A percentile compares a stretch with the other conserved stretches of the same genome.
Evolutionary conservation across 2,888 invertebrate species (phyloP).

Genomic region (Itoplectis maculator): DNA sequence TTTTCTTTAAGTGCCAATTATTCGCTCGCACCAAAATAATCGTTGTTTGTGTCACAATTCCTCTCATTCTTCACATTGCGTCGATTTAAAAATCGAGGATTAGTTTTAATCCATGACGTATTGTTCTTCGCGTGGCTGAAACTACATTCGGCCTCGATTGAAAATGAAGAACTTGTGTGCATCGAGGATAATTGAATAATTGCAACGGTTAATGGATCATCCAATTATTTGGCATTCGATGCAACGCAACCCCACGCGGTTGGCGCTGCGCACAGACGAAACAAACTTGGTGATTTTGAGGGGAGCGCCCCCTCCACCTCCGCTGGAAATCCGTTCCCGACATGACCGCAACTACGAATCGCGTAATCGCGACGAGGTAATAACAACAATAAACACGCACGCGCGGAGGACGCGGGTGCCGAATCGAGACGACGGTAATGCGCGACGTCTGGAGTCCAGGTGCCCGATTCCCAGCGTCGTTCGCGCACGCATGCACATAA

Average conservation of each 20-base stretch:
- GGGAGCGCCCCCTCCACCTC: neutral
- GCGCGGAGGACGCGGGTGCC: neutral
- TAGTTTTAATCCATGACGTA: too few relatives aligned
- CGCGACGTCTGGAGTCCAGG: slow-evolving; percentile 63
- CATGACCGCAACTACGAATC: neutral
- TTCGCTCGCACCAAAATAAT: too few relatives aligned
- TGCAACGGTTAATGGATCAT: neutral
- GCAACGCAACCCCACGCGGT: neutral
- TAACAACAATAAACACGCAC: neutral
- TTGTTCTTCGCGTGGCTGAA: too few relatives aligned
- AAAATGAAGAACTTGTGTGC: neutral
- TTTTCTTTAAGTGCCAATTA: too few relatives aligned
- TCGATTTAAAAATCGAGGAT: too few relatives aligned
- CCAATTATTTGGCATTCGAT: neutral
- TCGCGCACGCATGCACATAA: slow-evolving; percentile 65
- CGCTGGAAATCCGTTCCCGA: too few relatives aligned
- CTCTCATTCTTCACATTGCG: too few relatives aligned
- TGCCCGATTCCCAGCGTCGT: slow-evolving; percentile 61
- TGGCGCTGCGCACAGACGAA: neutral
- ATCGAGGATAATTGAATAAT: neutral
- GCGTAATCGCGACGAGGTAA: slow-evolving; percentile 11
- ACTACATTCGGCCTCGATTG: too few relatives aligned
- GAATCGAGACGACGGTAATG: slow-evolving; percentile 50
- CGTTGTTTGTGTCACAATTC: too few relatives aligned
- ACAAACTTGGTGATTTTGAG: neutral